Evolutionary conservation across 2,113 vertebrate species (phyloP), one percentile per base, ranked within the genome.

Genomic region (Onychostruthus taczanowskii): DNA sequence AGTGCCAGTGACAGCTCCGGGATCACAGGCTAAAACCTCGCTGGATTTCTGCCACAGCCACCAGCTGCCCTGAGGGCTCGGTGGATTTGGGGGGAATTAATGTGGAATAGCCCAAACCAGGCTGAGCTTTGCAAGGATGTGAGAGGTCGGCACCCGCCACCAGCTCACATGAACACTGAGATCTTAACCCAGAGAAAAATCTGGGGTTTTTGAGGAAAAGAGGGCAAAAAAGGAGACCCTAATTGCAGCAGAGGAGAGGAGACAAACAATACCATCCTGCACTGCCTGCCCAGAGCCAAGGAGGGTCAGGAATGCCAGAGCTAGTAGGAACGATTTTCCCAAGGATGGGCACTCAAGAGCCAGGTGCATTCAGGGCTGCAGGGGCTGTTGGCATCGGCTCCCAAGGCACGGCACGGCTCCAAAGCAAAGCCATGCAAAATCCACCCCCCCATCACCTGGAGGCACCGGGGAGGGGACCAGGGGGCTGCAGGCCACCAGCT

Each of bases 401-500:
- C 94, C 89, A 56, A 24, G 87, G 94, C 94, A 75, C 5, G 35
- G 73, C 94, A 87, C 43, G 66, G 94, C 96, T 94, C 96, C 18
- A 0, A 95, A 96, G 97, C 95, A 95, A 95, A 97, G 97, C 97
- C 96, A 97, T 97, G 95, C 96, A 95, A 56, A 64, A 41, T 22
- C 64, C 79, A 52, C 47, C 39, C 43, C 28, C 76, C 58, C 39
- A 14, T 37, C 70, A 50, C 85, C 78, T 4, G 92, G 92, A 94
- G 66, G 93, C 90, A 41, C 82, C n/a, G 73, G 95, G 56, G 52
- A 62, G 77, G 87, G 88, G 62, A 76, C 30, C 47, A 52, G 59
- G 35, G 58, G 12, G 90, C 85, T 94, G 93, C 96, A 96, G 97
- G 84, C 92, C 97, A 97, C 97, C 98, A 97, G 97, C 98, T 99